Base-by-base conservation (phyloP, 2,113 vertebrate genomes). In the Crotophaga sulcirostris region DNA sequence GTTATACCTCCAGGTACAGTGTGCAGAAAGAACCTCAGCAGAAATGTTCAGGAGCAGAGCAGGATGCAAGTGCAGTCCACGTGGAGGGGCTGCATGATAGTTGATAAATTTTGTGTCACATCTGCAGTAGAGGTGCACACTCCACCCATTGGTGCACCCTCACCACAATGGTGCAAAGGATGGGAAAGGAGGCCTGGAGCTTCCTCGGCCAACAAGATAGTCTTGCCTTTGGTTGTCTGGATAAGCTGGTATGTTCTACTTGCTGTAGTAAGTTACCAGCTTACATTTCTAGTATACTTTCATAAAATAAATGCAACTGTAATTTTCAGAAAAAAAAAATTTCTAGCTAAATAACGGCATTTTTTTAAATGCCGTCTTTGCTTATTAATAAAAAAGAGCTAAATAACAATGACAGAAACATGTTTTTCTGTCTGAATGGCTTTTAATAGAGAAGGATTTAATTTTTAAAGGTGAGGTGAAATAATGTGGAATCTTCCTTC, bases 1-100 rank as follows among this genome's bases (percentile, higher is more conserved):
- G 98, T 98, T 92, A 98, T 99, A 95, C 98, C 99, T 97, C 98
- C 99, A 99, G 99, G 99, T 99, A 95, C 4, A 44, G 54, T 96
- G 78, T 77, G 28, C 44, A 59, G 60, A 60, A 64, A 63, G 66
- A 40, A 62, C 21, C 76, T 78, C 66, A 19, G 33, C 3, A 44
- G 56, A 23, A n/a, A n/a, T 15, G 60, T 38, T 58, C 29, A 12
- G 2, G 9, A 62, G 81, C 82, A 66, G 81, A 18, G 51, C 26
- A 21, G 63, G 47, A 13, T 5, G 17, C 24, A 72, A 0, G 45
- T 66, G 45, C 68, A 16, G 0, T 16, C 15, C 14, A 7, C 62
- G 0, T 36, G 28, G 40, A 40, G 20, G 38, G 59, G 45, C 68
- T 80, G 33, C 21, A 2, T 24, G 9, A 13, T 6, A 24, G 23